A percentile compares a stretch with the other conserved stretches of the same genome.
Conservation (phyloP, 2,113 vertebrate genomes). For the Oreochromis niloticus region DNA sequence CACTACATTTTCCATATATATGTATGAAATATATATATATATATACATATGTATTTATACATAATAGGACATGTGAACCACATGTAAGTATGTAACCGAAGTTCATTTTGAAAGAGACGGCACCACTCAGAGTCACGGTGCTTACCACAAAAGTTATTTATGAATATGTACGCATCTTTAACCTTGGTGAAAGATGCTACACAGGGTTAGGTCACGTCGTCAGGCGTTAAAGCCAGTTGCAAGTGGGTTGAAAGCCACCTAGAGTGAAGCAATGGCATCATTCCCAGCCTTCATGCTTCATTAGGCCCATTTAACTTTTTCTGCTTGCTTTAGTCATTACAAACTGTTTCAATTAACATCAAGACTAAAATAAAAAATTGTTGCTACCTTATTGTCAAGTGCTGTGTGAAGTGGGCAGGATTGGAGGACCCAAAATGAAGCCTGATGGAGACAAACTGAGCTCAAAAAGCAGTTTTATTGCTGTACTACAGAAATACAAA, state of each 20-base stretch:
- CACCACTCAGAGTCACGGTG: background rate
- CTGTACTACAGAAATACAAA: background rate
- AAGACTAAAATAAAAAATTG: background rate
- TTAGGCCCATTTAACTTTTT: background rate
- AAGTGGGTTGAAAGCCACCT: background rate
- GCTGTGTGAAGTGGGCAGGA: background rate
- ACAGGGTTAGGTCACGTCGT: background rate
- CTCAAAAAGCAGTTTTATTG: background rate
- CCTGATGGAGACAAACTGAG: too few species aligned
- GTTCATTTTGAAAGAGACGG: background rate
- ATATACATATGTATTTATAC: background rate
- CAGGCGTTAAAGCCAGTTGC: background rate
- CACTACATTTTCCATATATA: background rate
- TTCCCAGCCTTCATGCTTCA: background rate
- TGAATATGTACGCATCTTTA: background rate
- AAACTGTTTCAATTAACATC: background rate
- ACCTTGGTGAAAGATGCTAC: background rate
- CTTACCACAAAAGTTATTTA: background rate
- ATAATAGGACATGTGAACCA: background rate
- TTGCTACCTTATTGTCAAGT: background rate
- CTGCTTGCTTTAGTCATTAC: background rate
- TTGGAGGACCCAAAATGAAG: background rate
- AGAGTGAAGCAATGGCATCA: background rate
- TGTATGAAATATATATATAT: background rate
- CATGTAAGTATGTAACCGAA: background rate